Conservation (phyloP, 1,140 invertebrate species). For the Meloidogyne floridensis region DNA sequence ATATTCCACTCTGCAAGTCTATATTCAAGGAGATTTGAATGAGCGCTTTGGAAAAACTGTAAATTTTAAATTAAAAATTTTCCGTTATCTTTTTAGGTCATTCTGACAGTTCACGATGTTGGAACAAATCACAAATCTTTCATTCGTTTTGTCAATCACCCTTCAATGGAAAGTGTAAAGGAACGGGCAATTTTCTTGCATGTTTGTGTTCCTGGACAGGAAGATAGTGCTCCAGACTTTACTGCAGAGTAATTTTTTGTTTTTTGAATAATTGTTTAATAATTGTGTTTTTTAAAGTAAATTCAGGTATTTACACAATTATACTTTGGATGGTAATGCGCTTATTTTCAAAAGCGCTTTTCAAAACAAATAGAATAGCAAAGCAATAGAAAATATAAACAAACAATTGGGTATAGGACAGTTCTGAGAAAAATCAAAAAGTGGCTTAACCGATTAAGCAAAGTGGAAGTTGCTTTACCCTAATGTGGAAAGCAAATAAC, state of each 20-base stretch:
- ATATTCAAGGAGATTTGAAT: slow-evolving; percentile 64
- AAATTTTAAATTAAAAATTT: background rate
- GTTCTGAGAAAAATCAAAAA: too few species aligned
- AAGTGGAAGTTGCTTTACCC: too few species aligned
- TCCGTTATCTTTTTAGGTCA: slow-evolving; percentile 58
- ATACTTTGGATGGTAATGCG: too few species aligned
- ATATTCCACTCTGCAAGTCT: slow-evolving; percentile 52
- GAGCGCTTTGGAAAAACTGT: slow-evolving; percentile 69
- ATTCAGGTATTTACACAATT: too few species aligned
- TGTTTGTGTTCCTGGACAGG: slow-evolving; percentile 84
- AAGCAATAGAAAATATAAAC: too few species aligned
- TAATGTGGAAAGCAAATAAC: too few species aligned
- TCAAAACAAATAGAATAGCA: too few species aligned
- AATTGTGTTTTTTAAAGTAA: background rate
- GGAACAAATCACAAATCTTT: slow-evolving; percentile 77
- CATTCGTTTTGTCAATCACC: slow-evolving; percentile 74
- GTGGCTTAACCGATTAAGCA: too few species aligned
- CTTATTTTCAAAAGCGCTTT: too few species aligned
- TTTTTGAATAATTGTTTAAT: background rate
- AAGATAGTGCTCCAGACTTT: slow-evolving; percentile 73
- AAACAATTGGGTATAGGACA: too few species aligned
- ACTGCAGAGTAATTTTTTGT: slow-evolving; percentile 71
- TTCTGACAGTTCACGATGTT: slow-evolving; percentile 84
- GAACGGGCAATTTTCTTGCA: slow-evolving; percentile 84
- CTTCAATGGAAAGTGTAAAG: slow-evolving; percentile 81